Evolutionary conservation across 2,113 vertebrate genomes (phyloP), one percentile per base, ranked within the genome.

Genomic region (Sturnus vulgaris): DNA sequence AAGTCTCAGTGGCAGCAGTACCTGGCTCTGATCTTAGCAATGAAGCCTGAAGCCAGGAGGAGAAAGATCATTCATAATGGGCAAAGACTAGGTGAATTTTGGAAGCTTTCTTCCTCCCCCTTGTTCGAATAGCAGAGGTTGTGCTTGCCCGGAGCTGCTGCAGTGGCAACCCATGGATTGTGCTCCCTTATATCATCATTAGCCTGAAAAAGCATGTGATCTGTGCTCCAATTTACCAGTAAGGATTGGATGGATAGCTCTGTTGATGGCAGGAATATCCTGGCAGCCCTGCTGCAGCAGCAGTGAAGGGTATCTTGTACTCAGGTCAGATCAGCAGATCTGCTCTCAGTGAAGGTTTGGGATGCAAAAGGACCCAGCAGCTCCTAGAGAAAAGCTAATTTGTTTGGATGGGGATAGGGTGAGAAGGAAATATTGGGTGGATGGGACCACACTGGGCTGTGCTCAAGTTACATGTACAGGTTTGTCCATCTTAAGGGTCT

Each of bases 101-200:
- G 59, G 47, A 93, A 94, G 75, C 1, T 46, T 95, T 28, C 15
- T 46, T 84, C n/a, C 22, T 88, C 31, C 10, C 23, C 72, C 24
- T 44, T 35, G 35, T 71, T 39, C 60, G 70, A 57, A 50, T 37
- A 88, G 37, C 68, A 82, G 50, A 94, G 30, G 39, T 11, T 95
- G 21, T 78, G 16, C 39, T 82, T 91, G 68, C 82, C 81, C 82
- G 78, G n/a, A 95, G 56, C 82, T 95, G 75, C 80, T 95, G 40
- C 68, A 93, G 61, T 70, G 71, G 91, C 71, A 95, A 86, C 93
- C 84, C 72, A 68, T 86, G 61, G 92, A 71, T 88, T 1, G 3
- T 59, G 53, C 6, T 90, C 27, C 47, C 23, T 86, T 96, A 86
- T 82, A 91, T 96, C 85, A 97, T 96, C 77, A 81, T 97, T 96